phyloP scores from a whole-genome alignment of 1,140 invertebrate species.

The Branchinecta lindahli region DNA sequence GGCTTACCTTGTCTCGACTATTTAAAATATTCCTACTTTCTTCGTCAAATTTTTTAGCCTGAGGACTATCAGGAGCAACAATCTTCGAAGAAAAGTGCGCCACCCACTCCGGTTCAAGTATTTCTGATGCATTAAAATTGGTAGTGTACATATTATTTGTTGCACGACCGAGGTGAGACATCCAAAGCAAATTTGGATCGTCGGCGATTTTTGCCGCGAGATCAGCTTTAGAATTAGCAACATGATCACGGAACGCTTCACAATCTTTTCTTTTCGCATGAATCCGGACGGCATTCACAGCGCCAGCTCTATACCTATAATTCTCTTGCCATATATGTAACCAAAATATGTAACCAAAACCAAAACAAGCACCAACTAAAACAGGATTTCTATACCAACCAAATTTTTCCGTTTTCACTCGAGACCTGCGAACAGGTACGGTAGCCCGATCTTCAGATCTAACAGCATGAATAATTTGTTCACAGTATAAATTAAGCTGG shows the following conservation, averaged over 20 bases:
- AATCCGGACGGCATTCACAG: not conserved
- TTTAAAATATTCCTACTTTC: not conserved
- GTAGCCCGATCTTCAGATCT: not conserved
- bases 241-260: not conserved
- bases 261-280: not conserved
- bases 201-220: constrained; percentile 4
- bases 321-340: constrained; percentile 1
- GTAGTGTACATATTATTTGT: no score
- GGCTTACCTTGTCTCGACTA: not conserved
- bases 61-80: not conserved
- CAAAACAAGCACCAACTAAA: constrained; percentile 4
- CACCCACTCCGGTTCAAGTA: constrained; percentile 3
- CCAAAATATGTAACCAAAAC: not conserved
- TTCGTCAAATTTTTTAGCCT: constrained; percentile 9
- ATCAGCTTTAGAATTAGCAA: constrained; percentile 5
- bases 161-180: not conserved
- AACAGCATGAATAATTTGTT: constrained; percentile 6
- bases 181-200: constrained; percentile 8
- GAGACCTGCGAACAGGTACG: constrained; percentile 4
- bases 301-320: not conserved
- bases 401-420: constrained; percentile 8
- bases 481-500: not conserved
- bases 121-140: constrained; percentile 5
- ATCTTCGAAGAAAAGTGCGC: not conserved
- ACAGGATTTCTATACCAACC: not conserved